Evolutionary conservation across 2,113 vertebrate genomes (phyloP).

Genomic region (Aplodontia rufa): DNA sequence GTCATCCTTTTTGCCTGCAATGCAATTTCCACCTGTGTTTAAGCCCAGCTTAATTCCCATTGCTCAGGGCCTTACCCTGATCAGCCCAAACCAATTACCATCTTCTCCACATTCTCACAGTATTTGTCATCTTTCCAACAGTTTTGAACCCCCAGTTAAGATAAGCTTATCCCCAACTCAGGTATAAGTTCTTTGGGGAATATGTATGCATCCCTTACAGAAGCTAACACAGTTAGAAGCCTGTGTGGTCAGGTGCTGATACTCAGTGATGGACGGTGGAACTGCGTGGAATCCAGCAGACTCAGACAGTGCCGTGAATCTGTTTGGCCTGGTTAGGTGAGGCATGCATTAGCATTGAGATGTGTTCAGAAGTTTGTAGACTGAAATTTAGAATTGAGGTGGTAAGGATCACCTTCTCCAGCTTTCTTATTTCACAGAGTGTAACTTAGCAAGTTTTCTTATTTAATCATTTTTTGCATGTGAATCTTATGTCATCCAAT

Average conservation of each 20-base stretch:
- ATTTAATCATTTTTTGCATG: not conserved
- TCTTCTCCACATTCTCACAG: not conserved
- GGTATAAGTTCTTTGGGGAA: not conserved
- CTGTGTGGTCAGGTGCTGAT: not conserved
- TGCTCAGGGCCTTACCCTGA: not conserved
- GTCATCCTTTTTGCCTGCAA: not conserved
- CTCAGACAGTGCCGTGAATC: not conserved
- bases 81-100: not conserved
- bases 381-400: not conserved
- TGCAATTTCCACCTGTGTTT: conserved; percentile 24
- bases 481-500: not conserved
- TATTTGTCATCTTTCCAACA: not conserved
- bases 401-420: not conserved
- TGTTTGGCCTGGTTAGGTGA: not conserved
- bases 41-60: conserved; percentile 24
- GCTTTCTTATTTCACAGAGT: not conserved
- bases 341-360: not conserved
- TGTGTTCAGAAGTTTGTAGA: not conserved
- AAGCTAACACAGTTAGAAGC: not conserved
- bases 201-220: not conserved
- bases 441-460: not conserved
- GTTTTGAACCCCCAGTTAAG: not conserved
- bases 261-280: not conserved
- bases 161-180: not conserved
- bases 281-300: not conserved